Base-by-base conservation (phyloP, 2,888 invertebrate genomes). In the Rutpela maculata region DNA sequence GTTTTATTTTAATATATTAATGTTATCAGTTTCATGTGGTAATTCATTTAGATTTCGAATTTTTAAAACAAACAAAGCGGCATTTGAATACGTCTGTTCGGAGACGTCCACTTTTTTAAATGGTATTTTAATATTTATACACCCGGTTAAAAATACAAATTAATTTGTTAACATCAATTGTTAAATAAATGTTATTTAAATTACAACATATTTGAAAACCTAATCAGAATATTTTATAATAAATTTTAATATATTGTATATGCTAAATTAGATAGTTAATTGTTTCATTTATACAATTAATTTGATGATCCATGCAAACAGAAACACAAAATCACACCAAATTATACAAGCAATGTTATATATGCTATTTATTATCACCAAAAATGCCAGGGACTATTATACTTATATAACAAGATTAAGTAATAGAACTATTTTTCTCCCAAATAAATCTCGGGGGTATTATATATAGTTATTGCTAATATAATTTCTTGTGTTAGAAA, bases 121-220 rank as follows among this genome's bases (percentile, higher is more conserved):
- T 76, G 77, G 76, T 76, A 68, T 77, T 75, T 78, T 75, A 80
- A 70, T 75, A 79, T 79, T 76, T 75, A 74, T 72, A 17, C 31
- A 18, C 55, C 43, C 72, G n/a, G 63, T 55, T 63, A 55, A 50
- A 72, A 59, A 62, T 43, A 70, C 60, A 70, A 50, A 70, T 70
- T 70, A 70, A 74, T 74, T 60, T 74, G 74, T 74, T 67, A 74
- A 50, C 74, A 81, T 78, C 81, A 83, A 82, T 81, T 82, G 81
- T 81, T 81, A 80, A 83, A 79, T 83, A 81, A 81, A 82, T 83
- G 80, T 81, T 82, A 83, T 83, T 83, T 82, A 83, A 83, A 83
- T 82, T 78, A 79, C 76, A 78, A 78, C 80, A 80, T 78, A 81
- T 82, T 82, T 78, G 81, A 81, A 76, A 82, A 76, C 62, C 77